These are phyloP conservation scores for Subacronicta megacephala DNA, from an alignment of 2,888 invertebrate genomes.

Conservation along the genomic window DNA sequence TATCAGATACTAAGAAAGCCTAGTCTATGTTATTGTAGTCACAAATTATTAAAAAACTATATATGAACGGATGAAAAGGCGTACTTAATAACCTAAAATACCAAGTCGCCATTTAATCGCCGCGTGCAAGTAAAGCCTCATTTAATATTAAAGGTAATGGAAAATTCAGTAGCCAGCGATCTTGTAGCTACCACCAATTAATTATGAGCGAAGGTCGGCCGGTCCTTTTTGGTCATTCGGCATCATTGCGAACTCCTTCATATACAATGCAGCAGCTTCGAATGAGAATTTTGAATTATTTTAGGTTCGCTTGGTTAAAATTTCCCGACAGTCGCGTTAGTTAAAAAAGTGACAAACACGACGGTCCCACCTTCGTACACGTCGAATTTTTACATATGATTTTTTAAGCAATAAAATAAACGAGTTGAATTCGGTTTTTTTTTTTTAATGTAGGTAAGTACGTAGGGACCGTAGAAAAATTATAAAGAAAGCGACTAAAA, in stretches of 20 bases:
- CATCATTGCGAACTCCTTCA: conserved; percentile 39
- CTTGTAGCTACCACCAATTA: conserved; percentile 29
- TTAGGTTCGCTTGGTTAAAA: neutral
- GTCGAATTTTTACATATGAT: no score
- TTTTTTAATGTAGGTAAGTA: no score
- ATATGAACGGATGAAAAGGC: neutral
- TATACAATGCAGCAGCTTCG: conserved; percentile 33
- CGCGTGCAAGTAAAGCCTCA: neutral
- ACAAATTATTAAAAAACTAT: no score
- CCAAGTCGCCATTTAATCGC: neutral
- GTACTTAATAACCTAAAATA: neutral
- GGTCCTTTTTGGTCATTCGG: conserved; percentile 15
- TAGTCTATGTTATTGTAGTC: no score
- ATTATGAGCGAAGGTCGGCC: conserved; percentile 30
- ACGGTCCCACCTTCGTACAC: no score
- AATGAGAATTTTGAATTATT: conserved; percentile 39
- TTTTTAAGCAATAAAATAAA: no score
- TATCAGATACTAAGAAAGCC: no score
- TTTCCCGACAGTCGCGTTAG: conserved; percentile 21
- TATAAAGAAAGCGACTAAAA: no score
- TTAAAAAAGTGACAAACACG: no score
- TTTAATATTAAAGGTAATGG: conserved; percentile 20
- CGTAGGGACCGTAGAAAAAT: no score
- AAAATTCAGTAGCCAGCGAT: conserved; percentile 27
- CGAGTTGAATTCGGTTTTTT: no score